Percentiles rank a stretch among this genome's conserved stretches.
These are phyloP conservation scores for Diadromus collaris DNA, from an alignment of 2,888 invertebrate genomes.

Conservation along the genomic window DNA sequence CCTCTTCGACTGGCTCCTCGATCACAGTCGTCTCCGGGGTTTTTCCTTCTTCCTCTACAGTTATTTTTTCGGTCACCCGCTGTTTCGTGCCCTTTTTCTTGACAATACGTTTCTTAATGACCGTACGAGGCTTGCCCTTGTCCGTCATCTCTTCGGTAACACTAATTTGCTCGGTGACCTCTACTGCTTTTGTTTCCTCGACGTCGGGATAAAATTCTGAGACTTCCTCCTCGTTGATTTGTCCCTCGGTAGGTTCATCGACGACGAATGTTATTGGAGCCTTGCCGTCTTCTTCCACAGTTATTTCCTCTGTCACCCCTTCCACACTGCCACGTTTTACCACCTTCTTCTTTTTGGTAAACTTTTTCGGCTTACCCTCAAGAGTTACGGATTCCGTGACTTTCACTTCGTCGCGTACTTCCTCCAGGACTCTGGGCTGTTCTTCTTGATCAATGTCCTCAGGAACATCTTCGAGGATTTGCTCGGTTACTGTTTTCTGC, in stretches of 20 bases:
- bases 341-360: conserved; percentile 77
- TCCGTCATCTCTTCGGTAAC: conserved; percentile 62
- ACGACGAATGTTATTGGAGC: conserved; percentile 79
- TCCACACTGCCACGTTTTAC: conserved; percentile 70
- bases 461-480: conserved; percentile 67
- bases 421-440: conserved; percentile 56
- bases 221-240: conserved; percentile 66
- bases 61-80: conserved; percentile 58
- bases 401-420: conserved; percentile 74
- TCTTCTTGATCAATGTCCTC: conserved; percentile 48
- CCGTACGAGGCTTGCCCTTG: conserved; percentile 69
- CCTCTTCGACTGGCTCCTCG: conserved; percentile 68
- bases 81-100: conserved; percentile 64
- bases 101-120: conserved; percentile 69
- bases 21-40: conserved; percentile 63
- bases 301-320: conserved; percentile 78
- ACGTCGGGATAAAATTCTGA: conserved; percentile 38
- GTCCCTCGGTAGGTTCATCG: conserved; percentile 75
- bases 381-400: conserved; percentile 71
- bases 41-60: conserved; percentile 67
- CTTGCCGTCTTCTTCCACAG: conserved; percentile 77
- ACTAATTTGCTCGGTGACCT: conserved; percentile 59
- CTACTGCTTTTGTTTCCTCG: conserved; percentile 44
- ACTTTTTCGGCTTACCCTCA: conserved; percentile 72
- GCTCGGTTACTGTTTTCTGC: conserved; percentile 65